Base-by-base conservation (phyloP, 2,888 invertebrate genomes). In the Drosophila koepferae region DNA sequence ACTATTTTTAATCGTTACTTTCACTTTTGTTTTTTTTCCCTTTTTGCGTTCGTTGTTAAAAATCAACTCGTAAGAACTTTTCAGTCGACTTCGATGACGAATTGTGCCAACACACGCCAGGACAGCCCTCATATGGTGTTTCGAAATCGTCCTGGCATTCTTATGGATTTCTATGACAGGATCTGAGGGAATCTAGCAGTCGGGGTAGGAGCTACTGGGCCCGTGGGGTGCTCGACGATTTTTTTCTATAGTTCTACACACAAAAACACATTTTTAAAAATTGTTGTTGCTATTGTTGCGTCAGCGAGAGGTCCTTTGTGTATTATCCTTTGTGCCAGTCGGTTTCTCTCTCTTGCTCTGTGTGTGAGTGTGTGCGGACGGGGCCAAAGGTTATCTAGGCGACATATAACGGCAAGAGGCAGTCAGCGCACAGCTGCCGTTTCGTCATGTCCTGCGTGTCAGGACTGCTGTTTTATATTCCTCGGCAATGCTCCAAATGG, bases 321-420 rank as follows among this genome's bases (percentile, higher is more conserved):
- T 80, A 72, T 77, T 88, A 83, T 88, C 86, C 84, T 88, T 86
- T 86, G 85, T 86, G 72, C 68, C 74, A 74, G 72, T 78, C 72
- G 76, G 69, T 64, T 46, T 60, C 65, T 55, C 67, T 63, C 74
- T 63, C 72, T 60, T n/a, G 16, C 40, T 41, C 56, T 65, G 34
- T 48, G 58, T 63, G 65, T 81, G 69, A 77, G 72, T 63, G 81
- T 75, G 79, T 71, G 71, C 56, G 74, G 54, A 78, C 76, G 69
- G 69, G 91, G 90, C 88, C 89, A 90, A 88, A 90, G 90, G 90
- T 90, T 90, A 91, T 88, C 88, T 88, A 85, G 81, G 77, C 89
- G 89, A 84, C 88, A 86, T 60, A 87, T 77, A 80, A 65, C 73
- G 78, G 62, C 72, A 62, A 63, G 55, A 53, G 66, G 63, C 63